Percentiles rank a stretch among this genome's conserved stretches.
phyloP scores from a whole-genome alignment of 2,888 invertebrate genomes.

The Agrochola circellaris region DNA sequence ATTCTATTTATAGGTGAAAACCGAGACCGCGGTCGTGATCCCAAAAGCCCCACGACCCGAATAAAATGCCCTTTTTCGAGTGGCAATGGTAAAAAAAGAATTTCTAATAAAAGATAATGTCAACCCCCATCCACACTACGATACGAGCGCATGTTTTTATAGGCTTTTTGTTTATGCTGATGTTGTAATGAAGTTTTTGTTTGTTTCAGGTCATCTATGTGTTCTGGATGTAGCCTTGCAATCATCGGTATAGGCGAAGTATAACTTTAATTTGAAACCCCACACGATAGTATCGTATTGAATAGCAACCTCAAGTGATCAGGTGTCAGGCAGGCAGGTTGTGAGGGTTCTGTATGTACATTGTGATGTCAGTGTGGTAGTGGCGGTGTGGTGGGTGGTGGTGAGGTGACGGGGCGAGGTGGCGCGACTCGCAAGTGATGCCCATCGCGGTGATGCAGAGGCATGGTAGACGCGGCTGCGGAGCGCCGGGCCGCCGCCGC shows the following conservation, averaged over 20 bases:
- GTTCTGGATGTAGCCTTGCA: constrained; percentile 58
- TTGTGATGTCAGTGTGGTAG: constrained; percentile 80
- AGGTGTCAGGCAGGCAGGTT: constrained; percentile 74
- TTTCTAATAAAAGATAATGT: background rate
- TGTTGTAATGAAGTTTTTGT: constrained; percentile 41
- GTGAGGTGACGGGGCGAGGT: constrained; percentile 74
- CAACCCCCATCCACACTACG: background rate
- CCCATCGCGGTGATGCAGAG: constrained; percentile 89
- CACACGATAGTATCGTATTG: constrained; percentile 65
- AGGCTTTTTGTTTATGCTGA: background rate
- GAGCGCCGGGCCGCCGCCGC: constrained; percentile 88
- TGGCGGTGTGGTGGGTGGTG: constrained; percentile 79
- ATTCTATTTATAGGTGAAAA: too few species aligned
- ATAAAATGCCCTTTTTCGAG: too few species aligned
- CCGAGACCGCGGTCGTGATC: too few species aligned
- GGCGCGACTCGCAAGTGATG: constrained; percentile 84
- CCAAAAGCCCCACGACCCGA: too few species aligned
- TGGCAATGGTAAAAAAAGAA: too few species aligned
- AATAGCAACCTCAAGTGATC: constrained; percentile 76
- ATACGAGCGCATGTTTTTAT: background rate
- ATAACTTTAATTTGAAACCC: constrained; percentile 60
- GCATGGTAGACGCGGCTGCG: constrained; percentile 90
- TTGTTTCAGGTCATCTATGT: constrained; percentile 66
- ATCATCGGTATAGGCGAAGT: constrained; percentile 49
- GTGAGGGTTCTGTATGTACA: constrained; percentile 76